Conservation (phyloP, 2,888 invertebrate genomes). For the Eumacrocentrus americanus region DNA sequence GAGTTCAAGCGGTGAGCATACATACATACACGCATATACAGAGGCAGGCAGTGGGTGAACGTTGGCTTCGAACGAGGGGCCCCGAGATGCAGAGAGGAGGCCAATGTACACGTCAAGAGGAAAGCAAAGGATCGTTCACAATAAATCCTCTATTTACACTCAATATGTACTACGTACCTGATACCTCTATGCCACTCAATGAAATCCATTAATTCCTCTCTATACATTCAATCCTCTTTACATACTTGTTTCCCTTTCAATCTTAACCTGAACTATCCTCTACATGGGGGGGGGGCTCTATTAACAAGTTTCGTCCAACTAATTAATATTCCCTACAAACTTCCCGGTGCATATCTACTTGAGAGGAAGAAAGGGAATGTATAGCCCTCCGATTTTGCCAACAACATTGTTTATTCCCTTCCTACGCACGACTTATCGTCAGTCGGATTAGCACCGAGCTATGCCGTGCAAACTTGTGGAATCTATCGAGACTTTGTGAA, state of each 20-base stretch:
- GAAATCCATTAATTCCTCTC: too few species aligned
- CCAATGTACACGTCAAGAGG: conserved; percentile 13
- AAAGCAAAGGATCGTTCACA: conserved; percentile 5
- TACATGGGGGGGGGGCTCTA: too few species aligned
- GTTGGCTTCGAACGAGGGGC: neutral
- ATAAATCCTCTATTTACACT: too few species aligned
- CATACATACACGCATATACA: too few species aligned
- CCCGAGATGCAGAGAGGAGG: conserved; percentile 15
- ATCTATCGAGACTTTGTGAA: conserved; percentile 41
- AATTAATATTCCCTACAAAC: conserved; percentile 18
- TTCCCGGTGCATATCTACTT: too few species aligned
- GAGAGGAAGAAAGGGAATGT: too few species aligned
- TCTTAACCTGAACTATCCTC: neutral
- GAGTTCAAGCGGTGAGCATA: conserved; percentile 11
- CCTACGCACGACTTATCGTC: conserved; percentile 34
- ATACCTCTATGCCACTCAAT: too few species aligned
- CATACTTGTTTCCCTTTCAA: too few species aligned
- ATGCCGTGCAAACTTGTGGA: conserved; percentile 19
- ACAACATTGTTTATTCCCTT: conserved; percentile 22
- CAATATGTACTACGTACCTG: too few species aligned
- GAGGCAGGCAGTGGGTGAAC: neutral
- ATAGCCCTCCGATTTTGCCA: too few species aligned
- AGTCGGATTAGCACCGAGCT: conserved; percentile 30
- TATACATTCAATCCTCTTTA: too few species aligned
- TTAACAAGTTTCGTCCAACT: conserved; percentile 12